Percentiles rank a stretch among this genome's conserved stretches.
Evolutionary conservation across 2,888 invertebrate species (phyloP).

Genomic region (Helleia helle): DNA sequence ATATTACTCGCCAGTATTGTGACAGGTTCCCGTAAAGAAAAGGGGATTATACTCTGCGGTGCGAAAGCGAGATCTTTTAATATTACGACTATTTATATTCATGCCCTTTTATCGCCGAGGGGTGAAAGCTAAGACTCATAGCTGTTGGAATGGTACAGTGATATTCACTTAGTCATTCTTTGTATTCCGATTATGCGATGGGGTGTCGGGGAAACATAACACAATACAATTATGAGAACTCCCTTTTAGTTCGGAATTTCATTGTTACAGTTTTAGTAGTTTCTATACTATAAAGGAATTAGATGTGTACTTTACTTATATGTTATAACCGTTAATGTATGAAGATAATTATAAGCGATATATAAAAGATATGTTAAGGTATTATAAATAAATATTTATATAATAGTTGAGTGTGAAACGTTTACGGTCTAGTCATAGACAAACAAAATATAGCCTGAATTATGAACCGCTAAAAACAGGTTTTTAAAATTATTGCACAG

Average conservation of each 20-base stretch:
- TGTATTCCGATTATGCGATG: slow-evolving; percentile 20
- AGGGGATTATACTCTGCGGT: slow-evolving; percentile 60
- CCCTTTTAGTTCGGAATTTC: slow-evolving; percentile 3
- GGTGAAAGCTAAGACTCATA: slow-evolving; percentile 50
- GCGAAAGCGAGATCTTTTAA: slow-evolving; percentile 55
- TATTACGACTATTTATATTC: slow-evolving; percentile 69
- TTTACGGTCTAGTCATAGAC: too few species aligned
- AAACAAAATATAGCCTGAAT: too few species aligned
- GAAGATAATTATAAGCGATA: too few species aligned
- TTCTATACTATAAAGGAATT: not conserved
- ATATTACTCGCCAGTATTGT: slow-evolving; percentile 59
- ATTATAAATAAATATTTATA: too few species aligned
- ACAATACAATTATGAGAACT: slow-evolving; percentile 10
- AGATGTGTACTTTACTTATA: not conserved
- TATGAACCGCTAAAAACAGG: too few species aligned
- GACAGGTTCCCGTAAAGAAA: slow-evolving; percentile 61
- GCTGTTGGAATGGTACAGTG: slow-evolving; percentile 47
- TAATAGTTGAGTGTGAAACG: too few species aligned
- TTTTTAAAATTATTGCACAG: too few species aligned
- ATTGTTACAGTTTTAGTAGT: slow-evolving; percentile 8
- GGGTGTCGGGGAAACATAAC: slow-evolving; percentile 8
- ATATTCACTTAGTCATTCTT: slow-evolving; percentile 56
- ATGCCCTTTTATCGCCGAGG: slow-evolving; percentile 45
- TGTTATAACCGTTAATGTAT: too few species aligned
- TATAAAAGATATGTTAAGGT: too few species aligned